Evolutionary conservation across 2,888 invertebrate species (phyloP), one percentile per base, ranked within the genome.

Genomic region (Aphrophora alni): DNA sequence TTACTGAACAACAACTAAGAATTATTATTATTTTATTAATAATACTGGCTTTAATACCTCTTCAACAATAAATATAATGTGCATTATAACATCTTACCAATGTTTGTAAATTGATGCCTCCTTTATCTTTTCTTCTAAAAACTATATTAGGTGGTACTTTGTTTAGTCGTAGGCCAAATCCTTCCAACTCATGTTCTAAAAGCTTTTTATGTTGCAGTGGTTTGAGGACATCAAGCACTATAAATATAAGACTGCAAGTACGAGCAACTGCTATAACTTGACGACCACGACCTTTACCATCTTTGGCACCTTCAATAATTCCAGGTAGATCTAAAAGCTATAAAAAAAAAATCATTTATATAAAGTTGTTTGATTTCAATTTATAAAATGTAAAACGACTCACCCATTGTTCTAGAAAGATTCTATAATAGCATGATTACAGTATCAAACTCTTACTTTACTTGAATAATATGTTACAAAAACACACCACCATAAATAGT

Each of bases 291-390:
- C 99, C 99, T 88, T 99, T 99, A 83, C 99, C 99, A 88, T 99
- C 99, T 88, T 99, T 99, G 0, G 99, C 99, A 83, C 99, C 99
- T 90, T 99, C 99, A 85, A 99, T 99, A 88, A 99, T 99, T 90
- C 99, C 99, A 82, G 99, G 99, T 86, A 99, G 92, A 93, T 99
- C 99, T 12, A 99, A 91, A 81, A 99, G 90, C 95, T 99, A 88
- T 83, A 88, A 71, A 5, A 77, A 27, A 73, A 27, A n/a, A n/a
- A n/a, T n/a, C n/a, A n/a, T n/a, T n/a, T n/a, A n/a, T n/a, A n/a
- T n/a, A n/a, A n/a, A n/a, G n/a, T n/a, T n/a, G n/a, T n/a, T n/a
- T n/a, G n/a, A n/a, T 17, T 17, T 7, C n/a, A n/a, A n/a, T n/a
- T n/a, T n/a, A n/a, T n/a, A n/a, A n/a, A n/a, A n/a, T n/a, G n/a